Conservation (phyloP, 2,113 vertebrate species). For the Saguinus imperator region DNA sequence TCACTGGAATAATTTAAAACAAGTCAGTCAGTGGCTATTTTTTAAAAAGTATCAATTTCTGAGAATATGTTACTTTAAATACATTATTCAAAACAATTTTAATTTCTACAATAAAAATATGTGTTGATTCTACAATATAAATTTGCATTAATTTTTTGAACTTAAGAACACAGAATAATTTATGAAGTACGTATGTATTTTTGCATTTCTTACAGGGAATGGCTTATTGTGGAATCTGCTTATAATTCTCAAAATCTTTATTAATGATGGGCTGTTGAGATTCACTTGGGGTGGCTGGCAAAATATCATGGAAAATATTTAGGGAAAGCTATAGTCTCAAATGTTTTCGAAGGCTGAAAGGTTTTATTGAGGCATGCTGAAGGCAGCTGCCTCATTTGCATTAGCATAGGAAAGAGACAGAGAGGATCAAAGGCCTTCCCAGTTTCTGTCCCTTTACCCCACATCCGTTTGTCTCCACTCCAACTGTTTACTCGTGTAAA, state of each 20-base stretch:
- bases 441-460: too few relatives aligned
- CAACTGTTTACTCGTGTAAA: too few relatives aligned
- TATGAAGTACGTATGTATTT: neutral
- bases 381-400: too few relatives aligned
- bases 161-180: neutral
- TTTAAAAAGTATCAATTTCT: neutral
- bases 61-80: neutral
- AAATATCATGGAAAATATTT: too few relatives aligned
- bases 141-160: neutral
- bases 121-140: neutral
- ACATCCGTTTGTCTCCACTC: too few relatives aligned
- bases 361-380: too few relatives aligned
- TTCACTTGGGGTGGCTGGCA: too few relatives aligned
- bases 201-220: neutral
- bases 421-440: too few relatives aligned
- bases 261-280: neutral
- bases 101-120: neutral
- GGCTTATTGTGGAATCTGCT: neutral
- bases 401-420: too few relatives aligned
- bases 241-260: neutral
- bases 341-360: too few relatives aligned
- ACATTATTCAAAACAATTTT: neutral
- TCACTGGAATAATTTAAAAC: neutral
- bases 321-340: too few relatives aligned
- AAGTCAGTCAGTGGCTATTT: neutral